phyloP scores from a whole-genome alignment of 2,113 vertebrate species.

The Paramormyrops kingsleyae region DNA sequence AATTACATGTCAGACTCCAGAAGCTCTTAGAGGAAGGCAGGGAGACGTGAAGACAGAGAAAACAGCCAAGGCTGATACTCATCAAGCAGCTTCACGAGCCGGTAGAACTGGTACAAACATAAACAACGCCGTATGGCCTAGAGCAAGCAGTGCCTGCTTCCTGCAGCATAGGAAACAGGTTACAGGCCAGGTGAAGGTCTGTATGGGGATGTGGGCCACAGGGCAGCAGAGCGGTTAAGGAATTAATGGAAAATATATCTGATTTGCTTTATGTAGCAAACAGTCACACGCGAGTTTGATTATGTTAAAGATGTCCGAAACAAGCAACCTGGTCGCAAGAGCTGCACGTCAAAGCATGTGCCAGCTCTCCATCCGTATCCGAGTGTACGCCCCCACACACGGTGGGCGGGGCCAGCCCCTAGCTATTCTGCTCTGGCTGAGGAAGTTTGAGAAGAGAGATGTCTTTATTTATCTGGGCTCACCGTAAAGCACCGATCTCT shows the following conservation, averaged over 20 bases:
- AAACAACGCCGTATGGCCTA: not conserved
- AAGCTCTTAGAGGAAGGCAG: not conserved
- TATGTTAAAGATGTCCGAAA: not conserved
- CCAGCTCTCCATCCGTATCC: not conserved
- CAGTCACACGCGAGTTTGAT: not conserved
- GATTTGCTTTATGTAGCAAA: not conserved
- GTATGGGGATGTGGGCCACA: not conserved
- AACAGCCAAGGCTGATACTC: not conserved
- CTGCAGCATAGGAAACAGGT: not conserved
- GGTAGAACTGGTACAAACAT: not conserved
- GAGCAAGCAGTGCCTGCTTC: not conserved
- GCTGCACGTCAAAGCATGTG: not conserved
- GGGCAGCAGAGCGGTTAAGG: not conserved
- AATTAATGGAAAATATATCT: not conserved
- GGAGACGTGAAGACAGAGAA: not conserved
- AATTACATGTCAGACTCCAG: conserved; percentile 26
- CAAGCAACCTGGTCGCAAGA: not conserved
- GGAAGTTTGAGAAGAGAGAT: not conserved
- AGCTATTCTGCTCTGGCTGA: not conserved
- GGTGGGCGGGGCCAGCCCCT: not conserved
- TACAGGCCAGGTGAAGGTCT: not conserved
- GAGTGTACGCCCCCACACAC: not conserved
- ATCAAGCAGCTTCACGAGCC: not conserved
- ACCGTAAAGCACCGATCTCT: not conserved
- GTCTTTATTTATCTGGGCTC: not conserved